Conservation (phyloP, 2,888 invertebrate genomes). For the Amblyjoppa proteus region DNA sequence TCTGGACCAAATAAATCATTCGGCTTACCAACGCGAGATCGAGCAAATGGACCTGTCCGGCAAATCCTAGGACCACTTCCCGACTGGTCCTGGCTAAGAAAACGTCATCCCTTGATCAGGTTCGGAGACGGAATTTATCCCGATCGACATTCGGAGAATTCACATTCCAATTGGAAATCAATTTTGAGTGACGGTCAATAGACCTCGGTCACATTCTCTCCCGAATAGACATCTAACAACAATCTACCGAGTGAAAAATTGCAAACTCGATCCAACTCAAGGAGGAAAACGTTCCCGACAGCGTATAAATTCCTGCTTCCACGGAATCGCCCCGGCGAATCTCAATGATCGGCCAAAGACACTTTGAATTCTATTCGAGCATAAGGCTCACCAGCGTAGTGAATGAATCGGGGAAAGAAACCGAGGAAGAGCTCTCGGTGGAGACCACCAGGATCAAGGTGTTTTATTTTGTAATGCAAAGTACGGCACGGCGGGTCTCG, state of each 20-base stretch:
- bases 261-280: no score
- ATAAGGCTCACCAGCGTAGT: neutral
- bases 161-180: no score
- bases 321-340: constrained; percentile 12
- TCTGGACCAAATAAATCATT: neutral
- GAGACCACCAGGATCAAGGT: constrained; percentile 15
- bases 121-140: no score
- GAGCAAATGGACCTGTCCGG: neutral
- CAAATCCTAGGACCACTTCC: neutral
- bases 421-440: neutral
- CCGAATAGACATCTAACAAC: no score
- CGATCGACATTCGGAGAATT: no score
- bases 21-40: neutral
- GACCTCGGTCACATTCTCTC: no score
- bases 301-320: neutral
- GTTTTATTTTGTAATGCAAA: constrained; percentile 51
- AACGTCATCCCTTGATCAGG: neutral
- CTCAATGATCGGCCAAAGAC: constrained; percentile 13
- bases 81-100: neutral
- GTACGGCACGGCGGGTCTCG: constrained; percentile 33
- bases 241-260: no score
- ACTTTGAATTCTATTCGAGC: constrained; percentile 18
- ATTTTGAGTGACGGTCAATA: no score
- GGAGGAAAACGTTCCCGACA: no score
- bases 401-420: constrained; percentile 8